phyloP scores from a whole-genome alignment of 2,888 invertebrate genomes.

The Drosophila mayaguana region DNA sequence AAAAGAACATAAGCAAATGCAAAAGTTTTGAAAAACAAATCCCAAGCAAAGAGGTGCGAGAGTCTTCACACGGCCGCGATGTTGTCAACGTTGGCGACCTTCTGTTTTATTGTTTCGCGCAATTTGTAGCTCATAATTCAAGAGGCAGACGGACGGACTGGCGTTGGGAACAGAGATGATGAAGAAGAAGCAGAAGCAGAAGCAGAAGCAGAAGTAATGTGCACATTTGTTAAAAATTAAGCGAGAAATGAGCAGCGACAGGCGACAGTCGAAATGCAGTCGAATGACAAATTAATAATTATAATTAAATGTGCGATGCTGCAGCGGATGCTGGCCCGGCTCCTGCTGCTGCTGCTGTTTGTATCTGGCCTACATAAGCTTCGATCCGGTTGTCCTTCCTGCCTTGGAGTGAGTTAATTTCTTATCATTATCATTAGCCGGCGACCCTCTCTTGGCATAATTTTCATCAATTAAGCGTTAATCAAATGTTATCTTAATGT shows the following conservation, averaged over 20 bases:
- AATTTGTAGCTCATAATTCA: conserved; percentile 75
- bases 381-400: conserved; percentile 55
- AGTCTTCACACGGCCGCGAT: conserved; percentile 61
- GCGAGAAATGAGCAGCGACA: conserved; percentile 34
- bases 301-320: conserved; percentile 47
- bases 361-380: conserved; percentile 20
- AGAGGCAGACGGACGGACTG: conserved; percentile 20
- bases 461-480: conserved; percentile 72
- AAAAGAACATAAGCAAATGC: conserved; percentile 14
- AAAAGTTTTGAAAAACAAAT: conserved; percentile 9
- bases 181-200: neutral
- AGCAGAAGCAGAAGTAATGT: conserved; percentile 50
- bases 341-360: neutral
- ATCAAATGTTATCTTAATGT: conserved; percentile 73
- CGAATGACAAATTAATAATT: conserved; percentile 51
- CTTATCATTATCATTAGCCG: conserved; percentile 65
- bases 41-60: conserved; percentile 26
- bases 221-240: conserved; percentile 68
- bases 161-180: conserved; percentile 20
- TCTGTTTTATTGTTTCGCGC: conserved; percentile 66
- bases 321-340: neutral
- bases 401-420: conserved; percentile 32
- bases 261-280: conserved; percentile 19
- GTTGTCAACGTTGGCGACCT: conserved; percentile 61
- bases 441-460: conserved; percentile 47